Conservation (phyloP, 2,797 vertebrate genomes). For the Macropodus opercularis region DNA sequence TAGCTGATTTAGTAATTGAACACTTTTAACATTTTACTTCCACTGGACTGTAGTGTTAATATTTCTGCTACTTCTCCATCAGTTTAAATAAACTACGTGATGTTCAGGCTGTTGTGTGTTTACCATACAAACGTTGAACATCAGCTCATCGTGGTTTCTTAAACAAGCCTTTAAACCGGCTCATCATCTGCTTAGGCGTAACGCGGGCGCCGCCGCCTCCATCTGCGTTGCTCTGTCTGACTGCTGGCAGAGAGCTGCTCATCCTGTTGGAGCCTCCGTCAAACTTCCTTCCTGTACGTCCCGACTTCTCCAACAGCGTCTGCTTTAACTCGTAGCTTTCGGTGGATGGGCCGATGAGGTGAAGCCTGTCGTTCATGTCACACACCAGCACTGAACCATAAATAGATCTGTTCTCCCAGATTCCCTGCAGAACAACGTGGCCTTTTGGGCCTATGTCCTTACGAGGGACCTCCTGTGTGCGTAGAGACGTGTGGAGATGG, state of each 20-base stretch:
- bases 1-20: no score
- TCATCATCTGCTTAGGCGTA: no score
- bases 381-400: slow-evolving; percentile 44
- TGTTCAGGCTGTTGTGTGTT: no score
- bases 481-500: slow-evolving; percentile 20
- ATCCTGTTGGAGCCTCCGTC: slow-evolving; percentile 3
- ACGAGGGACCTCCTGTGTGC: slow-evolving; percentile 68
- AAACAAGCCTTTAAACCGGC: no score
- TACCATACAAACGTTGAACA: no score
- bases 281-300: not conserved
- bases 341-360: slow-evolving; percentile 61
- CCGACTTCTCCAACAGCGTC: slow-evolving; percentile 38
- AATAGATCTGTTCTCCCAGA: not conserved
- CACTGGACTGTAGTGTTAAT: no score
- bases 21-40: no score
- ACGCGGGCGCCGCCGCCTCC: accelerated
- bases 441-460: not conserved
- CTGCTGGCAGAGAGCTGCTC: slow-evolving; percentile 62
- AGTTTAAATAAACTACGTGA: no score
- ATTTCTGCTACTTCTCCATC: no score
- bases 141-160: no score
- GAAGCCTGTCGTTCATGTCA: slow-evolving; percentile 14
- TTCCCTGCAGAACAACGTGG: not conserved
- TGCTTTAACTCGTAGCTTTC: slow-evolving; percentile 67
- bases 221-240: not conserved